Base-by-base conservation (phyloP, 92 coral and sea anemone genomes). In the Pocillopora meandrina region DNA sequence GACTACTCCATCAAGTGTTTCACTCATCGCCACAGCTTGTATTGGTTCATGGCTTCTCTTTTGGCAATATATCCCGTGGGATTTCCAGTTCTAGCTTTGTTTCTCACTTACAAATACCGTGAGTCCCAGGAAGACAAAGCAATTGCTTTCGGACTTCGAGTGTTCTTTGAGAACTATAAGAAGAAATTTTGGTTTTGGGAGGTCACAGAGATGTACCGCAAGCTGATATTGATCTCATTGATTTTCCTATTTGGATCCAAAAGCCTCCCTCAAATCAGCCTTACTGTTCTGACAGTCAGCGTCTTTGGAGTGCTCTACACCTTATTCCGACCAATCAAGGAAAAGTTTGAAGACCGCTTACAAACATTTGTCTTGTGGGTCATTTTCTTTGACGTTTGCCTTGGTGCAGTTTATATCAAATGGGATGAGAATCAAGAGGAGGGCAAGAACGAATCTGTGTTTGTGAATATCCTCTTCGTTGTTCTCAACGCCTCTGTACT, bases 1-100 rank as follows among this genome's bases (percentile, higher is more conserved):
- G 89, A 85, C 64, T 85, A 77, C 52, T 78, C 89, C 15, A 82
- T 85, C 60, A 14, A 78, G 62, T 85, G 89, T 19, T 58, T 76
- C 62, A 85, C 89, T 0, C 69, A 64, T 6, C 65, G 35, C 5
- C 89, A 85, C 78, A 31, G 34, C 13, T 1, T 20, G 17, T 74
- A 74, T 19, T 18, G 78, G 78, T 0, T 1, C 78, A 26, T 58
- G 1, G 78, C 78, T 42, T 58, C 62, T 12, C 26, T 42, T 4
- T 52, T 52, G 7, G 78, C 63, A 16, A 14, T 52, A 12, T 74
- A 74, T 58, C 61, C 78, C 5, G 78, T 49, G 34, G 61, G 61
- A 20, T 74, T 74, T 18, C 78, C 78, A 7, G 26, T 74, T n/a
- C 31, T 74, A 26, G 19, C 42, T 31, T 14, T 74, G 12, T 2